Percentiles rank a stretch among this genome's conserved stretches.
phyloP scores from a whole-genome alignment of 2,888 invertebrate genomes.

The Chaitophorus viminalis region DNA sequence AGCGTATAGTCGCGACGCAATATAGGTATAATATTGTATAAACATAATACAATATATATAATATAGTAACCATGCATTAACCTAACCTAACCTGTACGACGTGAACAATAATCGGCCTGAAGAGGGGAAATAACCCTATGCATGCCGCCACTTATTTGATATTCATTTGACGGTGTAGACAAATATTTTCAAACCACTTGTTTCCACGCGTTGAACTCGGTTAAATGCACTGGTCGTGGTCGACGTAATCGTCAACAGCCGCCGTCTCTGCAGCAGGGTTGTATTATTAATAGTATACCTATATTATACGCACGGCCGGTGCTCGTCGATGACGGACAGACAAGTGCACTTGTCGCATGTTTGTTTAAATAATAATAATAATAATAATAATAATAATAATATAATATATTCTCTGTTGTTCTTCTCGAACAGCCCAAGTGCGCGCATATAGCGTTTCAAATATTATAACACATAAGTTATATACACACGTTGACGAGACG shows the following conservation, averaged over 20 bases:
- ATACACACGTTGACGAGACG: not conserved
- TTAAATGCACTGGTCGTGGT: slow-evolving; percentile 18
- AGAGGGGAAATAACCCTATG: not conserved
- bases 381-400: slow-evolving; percentile 50
- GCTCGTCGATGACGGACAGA: slow-evolving; percentile 26
- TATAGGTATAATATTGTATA: too few relatives aligned
- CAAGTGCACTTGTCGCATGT: slow-evolving; percentile 37
- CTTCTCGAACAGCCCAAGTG: slow-evolving; percentile 21
- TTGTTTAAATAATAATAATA: slow-evolving; percentile 52
- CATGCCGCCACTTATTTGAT: slow-evolving; percentile 32
- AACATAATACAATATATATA: too few relatives aligned
- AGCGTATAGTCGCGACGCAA: too few relatives aligned
- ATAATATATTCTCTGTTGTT: not conserved
- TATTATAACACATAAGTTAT: not conserved
- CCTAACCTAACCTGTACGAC: not conserved
- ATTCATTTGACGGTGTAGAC: slow-evolving; percentile 36
- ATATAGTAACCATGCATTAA: too few relatives aligned
- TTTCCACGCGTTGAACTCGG: not conserved
- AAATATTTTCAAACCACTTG: slow-evolving; percentile 56
- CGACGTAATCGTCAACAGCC: slow-evolving; percentile 2
- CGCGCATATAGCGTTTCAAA: slow-evolving; percentile 28
- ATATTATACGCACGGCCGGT: not conserved
- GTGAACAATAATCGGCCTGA: not conserved
- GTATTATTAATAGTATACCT: not conserved
- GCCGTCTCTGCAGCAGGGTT: not conserved